Conservation (phyloP, 23 tunicate species). For the Aplidium turbinatum region DNA sequence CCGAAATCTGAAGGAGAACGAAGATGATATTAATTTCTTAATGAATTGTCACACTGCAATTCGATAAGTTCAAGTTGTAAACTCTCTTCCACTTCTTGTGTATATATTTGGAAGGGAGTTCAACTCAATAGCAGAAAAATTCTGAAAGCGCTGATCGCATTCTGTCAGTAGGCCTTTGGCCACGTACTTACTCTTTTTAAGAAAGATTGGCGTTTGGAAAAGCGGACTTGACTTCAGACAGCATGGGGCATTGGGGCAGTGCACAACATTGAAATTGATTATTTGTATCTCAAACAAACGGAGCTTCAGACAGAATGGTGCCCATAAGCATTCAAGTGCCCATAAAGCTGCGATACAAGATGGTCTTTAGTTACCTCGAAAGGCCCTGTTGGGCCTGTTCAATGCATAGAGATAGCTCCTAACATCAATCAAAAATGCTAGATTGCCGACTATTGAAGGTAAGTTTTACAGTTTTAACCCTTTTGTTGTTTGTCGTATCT, state of each 20-base stretch:
- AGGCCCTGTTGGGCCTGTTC: background rate
- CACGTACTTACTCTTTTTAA: constrained; percentile 18
- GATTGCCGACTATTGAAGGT: constrained; percentile 16
- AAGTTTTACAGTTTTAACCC: too few relatives aligned
- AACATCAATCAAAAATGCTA: constrained; percentile 11
- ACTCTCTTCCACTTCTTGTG: constrained; percentile 18
- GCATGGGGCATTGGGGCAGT: background rate
- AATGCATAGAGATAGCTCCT: background rate
- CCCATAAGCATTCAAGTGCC: constrained; percentile 4
- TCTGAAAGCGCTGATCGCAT: constrained; percentile 8
- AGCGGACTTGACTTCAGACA: constrained; percentile 18
- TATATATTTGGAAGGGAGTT: constrained; percentile 10
- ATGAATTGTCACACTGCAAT: constrained; percentile 2
- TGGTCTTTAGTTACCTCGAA: constrained; percentile 11
- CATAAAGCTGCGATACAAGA: background rate
- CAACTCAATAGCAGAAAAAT: constrained; percentile 15
- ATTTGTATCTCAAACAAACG: background rate
- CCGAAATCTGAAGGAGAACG: too few relatives aligned
- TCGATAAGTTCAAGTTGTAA: constrained; percentile 7
- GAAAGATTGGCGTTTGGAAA: constrained; percentile 13
- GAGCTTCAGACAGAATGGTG: constrained; percentile 2
- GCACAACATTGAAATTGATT: constrained; percentile 8
- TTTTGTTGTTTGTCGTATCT: too few relatives aligned
- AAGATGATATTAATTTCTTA: constrained; percentile 18
- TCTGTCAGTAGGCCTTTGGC: constrained; percentile 6